Conservation (phyloP, 2,888 invertebrate genomes). For the Agriopis marginaria region DNA sequence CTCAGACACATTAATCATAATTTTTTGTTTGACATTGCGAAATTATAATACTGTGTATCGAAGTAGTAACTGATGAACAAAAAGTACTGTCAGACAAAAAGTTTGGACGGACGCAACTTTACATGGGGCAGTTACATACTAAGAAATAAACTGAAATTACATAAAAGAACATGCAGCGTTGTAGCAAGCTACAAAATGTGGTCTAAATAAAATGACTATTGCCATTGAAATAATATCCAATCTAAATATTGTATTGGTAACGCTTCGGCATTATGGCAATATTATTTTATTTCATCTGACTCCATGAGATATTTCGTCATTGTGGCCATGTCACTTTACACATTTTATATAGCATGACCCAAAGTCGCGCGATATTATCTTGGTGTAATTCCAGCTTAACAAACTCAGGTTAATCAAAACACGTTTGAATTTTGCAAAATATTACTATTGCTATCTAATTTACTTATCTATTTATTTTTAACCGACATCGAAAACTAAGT, state of each 20-base stretch:
- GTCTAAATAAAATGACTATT: too few species aligned
- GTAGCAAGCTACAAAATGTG: not conserved
- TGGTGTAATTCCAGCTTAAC: not conserved
- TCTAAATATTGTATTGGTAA: too few species aligned
- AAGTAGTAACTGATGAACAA: conserved; percentile 41
- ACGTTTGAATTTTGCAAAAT: not conserved
- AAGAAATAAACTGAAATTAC: not conserved
- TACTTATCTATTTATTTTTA: too few species aligned
- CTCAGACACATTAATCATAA: conserved; percentile 57
- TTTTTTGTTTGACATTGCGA: conserved; percentile 54
- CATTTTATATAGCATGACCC: too few species aligned
- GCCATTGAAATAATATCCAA: too few species aligned
- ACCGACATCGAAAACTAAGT: too few species aligned
- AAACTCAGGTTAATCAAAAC: not conserved
- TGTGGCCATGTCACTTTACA: too few species aligned
- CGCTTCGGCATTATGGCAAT: too few species aligned
- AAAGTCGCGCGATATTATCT: too few species aligned
- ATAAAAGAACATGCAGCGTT: not conserved
- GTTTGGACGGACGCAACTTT: conserved; percentile 15
- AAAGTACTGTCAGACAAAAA: conserved; percentile 37
- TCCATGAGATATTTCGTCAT: too few species aligned
- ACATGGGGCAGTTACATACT: conserved; percentile 13
- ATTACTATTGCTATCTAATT: not conserved
- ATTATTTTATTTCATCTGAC: too few species aligned
- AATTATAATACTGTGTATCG: conserved; percentile 52